Conservation (phyloP, 2,113 vertebrate genomes). For the Oncorhynchus keta region DNA sequence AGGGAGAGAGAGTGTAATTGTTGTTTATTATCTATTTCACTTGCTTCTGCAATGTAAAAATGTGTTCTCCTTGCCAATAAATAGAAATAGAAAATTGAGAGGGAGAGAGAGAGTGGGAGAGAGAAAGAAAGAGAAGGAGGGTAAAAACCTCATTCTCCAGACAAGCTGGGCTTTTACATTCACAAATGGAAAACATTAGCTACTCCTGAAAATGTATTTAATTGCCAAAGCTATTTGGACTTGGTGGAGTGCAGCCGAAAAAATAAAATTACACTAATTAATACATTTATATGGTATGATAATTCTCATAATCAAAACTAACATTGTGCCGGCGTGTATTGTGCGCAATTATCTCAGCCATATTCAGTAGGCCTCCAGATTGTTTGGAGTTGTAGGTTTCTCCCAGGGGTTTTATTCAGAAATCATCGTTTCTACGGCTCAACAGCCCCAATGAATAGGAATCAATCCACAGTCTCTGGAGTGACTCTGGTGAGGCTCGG, state of each 20-base stretch:
- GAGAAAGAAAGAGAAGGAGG: background rate
- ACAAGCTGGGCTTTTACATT: too few species aligned
- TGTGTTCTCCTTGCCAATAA: too few species aligned
- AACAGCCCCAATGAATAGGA: slow-evolving; percentile 17
- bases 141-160: too few species aligned
- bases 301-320: slow-evolving; percentile 41
- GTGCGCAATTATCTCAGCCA: slow-evolving; percentile 49
- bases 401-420: slow-evolving; percentile 30
- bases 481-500: background rate
- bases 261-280: slow-evolving; percentile 43
- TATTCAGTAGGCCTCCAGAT: slow-evolving; percentile 42
- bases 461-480: slow-evolving; percentile 26
- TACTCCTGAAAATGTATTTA: slow-evolving; percentile 36
- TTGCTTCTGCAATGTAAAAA: too few species aligned
- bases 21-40: too few species aligned
- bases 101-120: background rate
- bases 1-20: background rate
- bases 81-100: background rate
- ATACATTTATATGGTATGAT: slow-evolving; percentile 42
- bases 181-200: slow-evolving; percentile 31
- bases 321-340: slow-evolving; percentile 38
- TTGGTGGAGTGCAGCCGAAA: slow-evolving; percentile 20
- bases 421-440: slow-evolving; percentile 34
- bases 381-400: slow-evolving; percentile 9
- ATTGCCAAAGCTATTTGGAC: slow-evolving; percentile 34